Evolutionary conservation across 2,113 vertebrate genomes (phyloP), one percentile per base, ranked within the genome.

Genomic region (Perca fluviatilis): DNA sequence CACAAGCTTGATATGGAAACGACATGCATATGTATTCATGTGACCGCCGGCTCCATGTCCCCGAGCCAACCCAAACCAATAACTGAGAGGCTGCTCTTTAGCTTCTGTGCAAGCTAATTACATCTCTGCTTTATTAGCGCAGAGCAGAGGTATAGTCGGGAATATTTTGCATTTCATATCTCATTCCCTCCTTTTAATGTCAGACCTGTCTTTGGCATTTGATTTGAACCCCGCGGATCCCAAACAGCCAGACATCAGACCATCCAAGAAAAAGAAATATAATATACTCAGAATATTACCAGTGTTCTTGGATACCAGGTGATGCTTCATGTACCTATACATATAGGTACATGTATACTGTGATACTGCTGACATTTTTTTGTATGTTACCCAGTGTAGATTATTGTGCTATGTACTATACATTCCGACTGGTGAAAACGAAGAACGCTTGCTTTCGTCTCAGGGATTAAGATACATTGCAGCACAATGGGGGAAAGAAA

Each of bases 11-110:
- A 92, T 92, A 92, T 94, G 91, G 89, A 94, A 92, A 93, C 81
- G 71, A 81, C 89, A 93, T 93, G 93, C 90, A 94, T 92, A 94
- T 93, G 88, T 90, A 94, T 94, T 89, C 86, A 89, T 82, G 90
- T 88, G 84, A 81, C 93, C 72, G 74, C 77, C 36, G 87, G 93
- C 90, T 77, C 25, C 21, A 12, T 87, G 83, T 85, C 93, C 93
- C 54, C 51, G 19, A 86, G 93, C 89, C 79, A 84, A 87, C 62
- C 88, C 89, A 64, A 85, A 87, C 90, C 90, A 92, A 86, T 93
- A 83, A 93, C 86, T 77, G 88, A 86, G 89, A 90, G 87, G 72
- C 77, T 84, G 87, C 87, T 91, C 80, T 87, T 91, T 86, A 86
- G 82, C 88, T 83, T 57, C 79, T 8, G 68, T 72, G 89, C 63